Evolutionary conservation across 37 sponge, comb jelly and placozoan genomes (phyloP).

Genomic region (Hormiphora californensis): DNA sequence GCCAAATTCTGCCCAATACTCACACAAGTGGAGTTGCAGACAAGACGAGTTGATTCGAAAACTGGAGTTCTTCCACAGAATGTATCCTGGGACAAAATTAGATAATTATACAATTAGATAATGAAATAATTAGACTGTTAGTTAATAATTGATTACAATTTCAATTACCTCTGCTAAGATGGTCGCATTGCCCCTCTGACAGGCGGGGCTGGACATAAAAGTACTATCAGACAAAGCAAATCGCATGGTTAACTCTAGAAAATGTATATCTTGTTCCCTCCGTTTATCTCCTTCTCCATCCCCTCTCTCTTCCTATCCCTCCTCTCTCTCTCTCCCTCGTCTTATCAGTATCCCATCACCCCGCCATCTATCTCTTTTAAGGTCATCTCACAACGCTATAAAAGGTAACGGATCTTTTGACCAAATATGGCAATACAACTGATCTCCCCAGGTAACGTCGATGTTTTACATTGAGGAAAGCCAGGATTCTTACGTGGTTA

Average conservation of each 20-base stretch:
- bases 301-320: background rate
- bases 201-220: background rate
- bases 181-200: too few relatives aligned
- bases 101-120: too few relatives aligned
- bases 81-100: too few relatives aligned
- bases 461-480: constrained; percentile 43
- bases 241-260: background rate
- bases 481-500: constrained; percentile 29
- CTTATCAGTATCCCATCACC: background rate
- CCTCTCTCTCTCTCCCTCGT: background rate
- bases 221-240: background rate
- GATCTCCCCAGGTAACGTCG: constrained; percentile 39
- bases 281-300: background rate
- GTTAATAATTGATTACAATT: background rate
- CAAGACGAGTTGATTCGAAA: too few relatives aligned
- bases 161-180: background rate
- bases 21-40: background rate
- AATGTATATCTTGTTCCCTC: background rate
- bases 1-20: background rate
- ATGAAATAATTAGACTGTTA: too few relatives aligned
- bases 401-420: too few relatives aligned
- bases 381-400: too few relatives aligned
- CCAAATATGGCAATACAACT: too few relatives aligned
- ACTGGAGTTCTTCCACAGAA: too few relatives aligned
- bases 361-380: too few relatives aligned